phyloP scores from a whole-genome alignment of 2,888 invertebrate species.

The Biston stratarius region DNA sequence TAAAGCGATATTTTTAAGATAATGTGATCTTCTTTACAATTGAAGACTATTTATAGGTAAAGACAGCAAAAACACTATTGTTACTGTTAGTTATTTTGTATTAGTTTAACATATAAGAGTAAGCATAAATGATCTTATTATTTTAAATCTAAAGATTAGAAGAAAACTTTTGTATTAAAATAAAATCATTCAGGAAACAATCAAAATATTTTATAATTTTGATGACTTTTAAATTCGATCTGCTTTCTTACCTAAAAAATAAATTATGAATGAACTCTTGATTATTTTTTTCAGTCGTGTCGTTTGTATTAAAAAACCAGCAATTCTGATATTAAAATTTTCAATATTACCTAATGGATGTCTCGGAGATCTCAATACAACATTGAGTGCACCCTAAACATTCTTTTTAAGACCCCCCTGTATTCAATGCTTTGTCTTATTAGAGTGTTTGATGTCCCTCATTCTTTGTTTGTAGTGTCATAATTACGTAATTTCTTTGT shows the following conservation, averaged over 20 bases:
- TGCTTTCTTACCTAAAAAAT: neutral
- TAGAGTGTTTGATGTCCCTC: conserved; percentile 47
- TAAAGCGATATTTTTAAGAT: conserved; percentile 58
- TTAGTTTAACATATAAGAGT: neutral
- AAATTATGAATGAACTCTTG: neutral
- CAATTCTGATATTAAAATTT: conserved; percentile 87
- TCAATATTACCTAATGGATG: conserved; percentile 87
- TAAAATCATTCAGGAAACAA: too few relatives aligned
- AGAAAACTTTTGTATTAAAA: too few relatives aligned
- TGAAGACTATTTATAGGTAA: neutral
- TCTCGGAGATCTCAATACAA: conserved; percentile 65
- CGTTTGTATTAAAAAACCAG: conserved; percentile 55
- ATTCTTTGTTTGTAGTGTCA: conserved; percentile 47
- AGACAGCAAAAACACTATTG: too few relatives aligned
- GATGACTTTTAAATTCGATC: too few relatives aligned
- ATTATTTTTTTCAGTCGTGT: conserved; percentile 38
- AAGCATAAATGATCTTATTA: too few relatives aligned
- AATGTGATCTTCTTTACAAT: conserved; percentile 6
- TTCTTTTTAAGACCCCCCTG: conserved; percentile 48
- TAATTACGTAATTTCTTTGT: conserved; percentile 47
- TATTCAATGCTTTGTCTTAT: conserved; percentile 45
- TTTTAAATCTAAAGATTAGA: too few relatives aligned
- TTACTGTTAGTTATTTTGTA: neutral
- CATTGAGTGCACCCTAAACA: conserved; percentile 76
- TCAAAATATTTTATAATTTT: too few relatives aligned